Evolutionary conservation across 2,113 vertebrate species (phyloP), one percentile per base, ranked within the genome.

Genomic region (Saccopteryx bilineata): DNA sequence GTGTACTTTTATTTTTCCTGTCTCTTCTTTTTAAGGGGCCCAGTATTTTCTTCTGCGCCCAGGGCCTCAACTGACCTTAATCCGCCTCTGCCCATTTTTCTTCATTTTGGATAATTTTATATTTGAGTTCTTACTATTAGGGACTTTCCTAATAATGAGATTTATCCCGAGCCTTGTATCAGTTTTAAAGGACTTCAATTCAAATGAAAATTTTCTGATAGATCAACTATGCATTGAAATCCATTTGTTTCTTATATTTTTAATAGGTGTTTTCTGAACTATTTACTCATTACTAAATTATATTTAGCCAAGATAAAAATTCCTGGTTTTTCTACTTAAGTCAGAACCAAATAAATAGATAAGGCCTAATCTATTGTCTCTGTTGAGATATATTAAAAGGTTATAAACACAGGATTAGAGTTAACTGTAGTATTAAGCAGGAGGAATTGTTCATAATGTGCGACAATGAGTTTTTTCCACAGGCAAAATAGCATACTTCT

Each of bases 71-170:
- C 39, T 39, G 39, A 39, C 39, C 39, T 39, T 39, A 39, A 39
- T 39, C 39, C 3, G 39, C 39, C 39, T 39, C 39, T 39, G 39
- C 91, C 91, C 79, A 92, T 91, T 97, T 96, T 91, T 93, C 71
- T 66, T 96, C n/a, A 66, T 79, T 94, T 91, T 94, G 93, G 63
- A 96, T 96, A 96, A 97, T 96, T 96, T 91, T 88, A 23, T 81
- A 87, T 97, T 96, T 91, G 93, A 94, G 96, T 93, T 95, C 91
- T 96, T 68, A 86, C 61, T 94, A 48, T 8, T 63, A 69, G 72
- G 39, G 60, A 89, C 65, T 84, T 96, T 90, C 21, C 80, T 75
- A 92, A 93, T 94, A 96, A 97, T 93, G 81, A 92, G 88, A 96
- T 93, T 97, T 96, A 96, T 39, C 46, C 76, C 61, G 61, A 93